phyloP scores from a whole-genome alignment of 2,888 invertebrate genomes.

The Brachyptera putata region DNA sequence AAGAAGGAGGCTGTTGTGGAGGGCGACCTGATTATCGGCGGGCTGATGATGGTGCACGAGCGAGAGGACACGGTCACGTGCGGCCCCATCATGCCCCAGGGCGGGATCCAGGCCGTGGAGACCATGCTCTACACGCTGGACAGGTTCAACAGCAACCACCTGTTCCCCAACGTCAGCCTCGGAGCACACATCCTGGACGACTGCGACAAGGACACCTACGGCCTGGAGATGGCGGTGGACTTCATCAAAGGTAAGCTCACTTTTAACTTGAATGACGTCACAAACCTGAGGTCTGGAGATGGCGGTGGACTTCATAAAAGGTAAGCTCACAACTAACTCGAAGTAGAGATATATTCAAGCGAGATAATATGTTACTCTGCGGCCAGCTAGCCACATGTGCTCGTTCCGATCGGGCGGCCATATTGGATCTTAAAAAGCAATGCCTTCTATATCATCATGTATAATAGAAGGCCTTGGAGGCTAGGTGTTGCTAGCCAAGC shows the following conservation, averaged over 20 bases:
- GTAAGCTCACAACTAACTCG: too few species aligned
- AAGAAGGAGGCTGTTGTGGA: conserved; percentile 83
- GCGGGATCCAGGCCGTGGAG: conserved; percentile 82
- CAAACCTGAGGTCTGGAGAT: conserved; percentile 93
- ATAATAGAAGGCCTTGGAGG: too few species aligned
- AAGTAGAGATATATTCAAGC: too few species aligned
- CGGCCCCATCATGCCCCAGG: conserved; percentile 93
- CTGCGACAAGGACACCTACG: conserved; percentile 94
- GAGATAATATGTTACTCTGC: too few species aligned
- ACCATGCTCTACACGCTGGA: conserved; percentile 90
- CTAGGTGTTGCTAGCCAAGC: too few species aligned
- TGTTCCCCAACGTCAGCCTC: conserved; percentile 69
- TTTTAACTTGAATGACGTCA: too few species aligned
- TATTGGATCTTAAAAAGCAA: too few species aligned
- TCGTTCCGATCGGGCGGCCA: too few species aligned
- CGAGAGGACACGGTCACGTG: conserved; percentile 82
- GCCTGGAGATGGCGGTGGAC: conserved; percentile 92
- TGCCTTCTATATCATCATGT: too few species aligned
- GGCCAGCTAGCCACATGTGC: too few species aligned
- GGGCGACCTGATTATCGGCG: conserved; percentile 84
- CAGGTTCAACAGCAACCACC: conserved; percentile 61
- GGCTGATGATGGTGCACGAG: conserved; percentile 94
- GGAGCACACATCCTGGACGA: conserved; percentile 90
- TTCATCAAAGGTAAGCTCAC: conserved; percentile 95
- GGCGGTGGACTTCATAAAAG: conserved; percentile 95